Conservation (phyloP, 2,113 vertebrate genomes). For the Myrmophylax atrothorax region DNA sequence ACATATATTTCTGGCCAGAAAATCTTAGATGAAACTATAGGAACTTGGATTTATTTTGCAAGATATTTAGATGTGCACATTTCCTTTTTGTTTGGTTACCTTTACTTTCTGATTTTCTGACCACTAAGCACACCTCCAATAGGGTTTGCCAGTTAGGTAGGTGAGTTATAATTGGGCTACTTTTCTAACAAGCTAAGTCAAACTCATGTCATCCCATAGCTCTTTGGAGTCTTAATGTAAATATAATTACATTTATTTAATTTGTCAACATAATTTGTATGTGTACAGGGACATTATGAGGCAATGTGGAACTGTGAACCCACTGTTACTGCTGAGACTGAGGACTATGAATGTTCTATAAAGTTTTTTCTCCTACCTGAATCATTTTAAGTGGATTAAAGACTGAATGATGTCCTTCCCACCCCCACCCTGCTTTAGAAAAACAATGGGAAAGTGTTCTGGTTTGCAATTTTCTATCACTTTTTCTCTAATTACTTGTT, state of each 20-base stretch:
- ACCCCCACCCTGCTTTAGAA: not conserved
- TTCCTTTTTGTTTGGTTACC: not conserved
- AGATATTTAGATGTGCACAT: not conserved
- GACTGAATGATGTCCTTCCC: not conserved
- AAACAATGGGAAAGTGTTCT: not conserved
- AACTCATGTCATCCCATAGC: not conserved
- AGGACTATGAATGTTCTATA: conserved; percentile 17
- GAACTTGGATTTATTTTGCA: not conserved
- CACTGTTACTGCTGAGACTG: not conserved
- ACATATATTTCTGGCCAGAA: not conserved
- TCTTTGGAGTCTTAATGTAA: conserved; percentile 43
- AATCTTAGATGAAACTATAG: not conserved
- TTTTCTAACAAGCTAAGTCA: conserved; percentile 37
- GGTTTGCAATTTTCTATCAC: conserved; percentile 32
- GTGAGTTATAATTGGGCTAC: not conserved
- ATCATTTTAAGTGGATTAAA: not conserved
- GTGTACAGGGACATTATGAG: conserved; percentile 32
- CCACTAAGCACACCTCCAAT: not conserved
- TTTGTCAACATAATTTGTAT: conserved; percentile 48
- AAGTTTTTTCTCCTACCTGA: conserved; percentile 6
- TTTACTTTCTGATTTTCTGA: not conserved
- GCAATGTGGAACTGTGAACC: conserved; percentile 16
- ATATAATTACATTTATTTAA: conserved; percentile 35
- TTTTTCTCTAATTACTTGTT: conserved; percentile 54
- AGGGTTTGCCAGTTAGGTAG: not conserved